Conservation (phyloP, 2,113 vertebrate species). For the Pelecanus crispus region DNA sequence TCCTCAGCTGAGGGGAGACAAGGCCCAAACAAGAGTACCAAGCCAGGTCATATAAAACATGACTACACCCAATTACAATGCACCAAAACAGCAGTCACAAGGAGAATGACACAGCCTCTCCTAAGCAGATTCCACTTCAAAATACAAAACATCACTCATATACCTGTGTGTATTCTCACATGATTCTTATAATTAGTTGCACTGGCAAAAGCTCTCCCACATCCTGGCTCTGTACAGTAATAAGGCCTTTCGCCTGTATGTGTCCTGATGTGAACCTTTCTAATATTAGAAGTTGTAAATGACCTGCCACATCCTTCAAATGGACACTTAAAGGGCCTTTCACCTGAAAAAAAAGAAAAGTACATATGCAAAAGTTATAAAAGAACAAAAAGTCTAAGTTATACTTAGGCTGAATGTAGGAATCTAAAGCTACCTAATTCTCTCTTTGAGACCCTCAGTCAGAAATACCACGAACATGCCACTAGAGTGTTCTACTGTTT, state of each 20-base stretch:
- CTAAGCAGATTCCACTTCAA: background rate
- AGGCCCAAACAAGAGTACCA: background rate
- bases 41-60: background rate
- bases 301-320: conserved; percentile 95
- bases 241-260: conserved; percentile 97
- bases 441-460: background rate
- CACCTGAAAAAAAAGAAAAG: conserved; percentile 75
- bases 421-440: background rate
- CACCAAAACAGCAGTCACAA: background rate
- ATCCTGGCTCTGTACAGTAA: conserved; percentile 96
- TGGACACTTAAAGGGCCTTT: conserved; percentile 96
- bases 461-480: background rate
- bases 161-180: conserved; percentile 98
- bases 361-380: background rate
- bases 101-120: background rate
- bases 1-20: background rate
- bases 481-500: background rate
- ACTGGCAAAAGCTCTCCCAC: conserved; percentile 95
- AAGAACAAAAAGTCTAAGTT: background rate
- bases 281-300: conserved; percentile 98
- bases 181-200: conserved; percentile 99
- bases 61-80: background rate
- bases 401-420: background rate
- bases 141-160: background rate
- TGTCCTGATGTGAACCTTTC: conserved; percentile 97